A percentile compares a stretch with the other conserved stretches of the same genome.
Conservation (phyloP, 2,113 vertebrate species). For the Gallinago undulata region DNA sequence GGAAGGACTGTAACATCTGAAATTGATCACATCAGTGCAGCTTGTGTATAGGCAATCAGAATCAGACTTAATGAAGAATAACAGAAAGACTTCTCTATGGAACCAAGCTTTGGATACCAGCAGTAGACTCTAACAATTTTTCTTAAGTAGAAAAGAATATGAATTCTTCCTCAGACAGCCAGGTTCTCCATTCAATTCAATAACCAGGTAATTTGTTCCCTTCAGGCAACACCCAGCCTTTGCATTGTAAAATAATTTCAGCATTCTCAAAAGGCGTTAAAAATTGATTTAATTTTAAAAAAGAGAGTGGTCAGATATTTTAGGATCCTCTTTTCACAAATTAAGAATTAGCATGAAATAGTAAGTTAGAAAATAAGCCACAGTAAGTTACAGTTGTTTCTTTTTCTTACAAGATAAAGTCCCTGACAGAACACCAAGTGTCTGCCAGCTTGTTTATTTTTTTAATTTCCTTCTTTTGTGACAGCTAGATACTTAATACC, state of each 20-base stretch:
- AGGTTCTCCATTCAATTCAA: background rate
- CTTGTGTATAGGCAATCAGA: background rate
- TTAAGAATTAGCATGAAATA: background rate
- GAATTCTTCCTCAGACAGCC: background rate
- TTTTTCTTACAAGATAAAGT: background rate
- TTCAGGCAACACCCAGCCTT: background rate
- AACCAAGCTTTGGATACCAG: background rate
- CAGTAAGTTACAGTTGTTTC: background rate
- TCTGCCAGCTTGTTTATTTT: background rate
- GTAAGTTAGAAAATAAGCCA: background rate
- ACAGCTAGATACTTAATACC: background rate
- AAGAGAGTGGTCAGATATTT: background rate
- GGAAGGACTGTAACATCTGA: background rate
- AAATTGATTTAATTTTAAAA: background rate
- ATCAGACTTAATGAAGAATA: background rate
- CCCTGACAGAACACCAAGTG: background rate
- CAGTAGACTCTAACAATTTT: background rate
- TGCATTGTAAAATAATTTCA: background rate
- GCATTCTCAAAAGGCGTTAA: background rate
- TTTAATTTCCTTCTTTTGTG: background rate
- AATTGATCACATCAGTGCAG: background rate
- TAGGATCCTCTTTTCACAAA: background rate
- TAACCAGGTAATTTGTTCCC: background rate
- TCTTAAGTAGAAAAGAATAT: background rate
- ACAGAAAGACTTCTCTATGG: background rate